Evolutionary conservation across 1,140 invertebrate species (phyloP).

Genomic region (Ceratitis capitata): DNA sequence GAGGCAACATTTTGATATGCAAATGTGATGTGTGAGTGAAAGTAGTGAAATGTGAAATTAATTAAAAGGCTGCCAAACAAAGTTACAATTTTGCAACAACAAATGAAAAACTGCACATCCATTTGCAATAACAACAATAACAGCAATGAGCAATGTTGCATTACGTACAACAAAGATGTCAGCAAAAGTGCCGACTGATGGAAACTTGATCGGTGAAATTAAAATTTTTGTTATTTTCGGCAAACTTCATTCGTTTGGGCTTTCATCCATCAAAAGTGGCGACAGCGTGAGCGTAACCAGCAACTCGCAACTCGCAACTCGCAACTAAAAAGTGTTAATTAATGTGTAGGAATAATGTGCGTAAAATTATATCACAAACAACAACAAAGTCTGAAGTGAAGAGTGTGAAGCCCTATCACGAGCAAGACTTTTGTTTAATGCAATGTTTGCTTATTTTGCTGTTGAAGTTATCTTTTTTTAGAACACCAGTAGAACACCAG

Average conservation of each 20-base stretch:
- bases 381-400: no score
- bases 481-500: no score
- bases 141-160: not conserved
- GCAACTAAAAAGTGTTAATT: not conserved
- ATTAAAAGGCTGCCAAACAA: slow-evolving; percentile 8
- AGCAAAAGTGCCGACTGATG: not conserved
- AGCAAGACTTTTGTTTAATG: no score
- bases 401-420: no score
- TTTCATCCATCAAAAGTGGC: not conserved
- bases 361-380: no score
- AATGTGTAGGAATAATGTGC: not conserved
- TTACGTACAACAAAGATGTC: not conserved
- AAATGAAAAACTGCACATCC: no score
- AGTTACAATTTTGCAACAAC: not conserved
- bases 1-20: no score
- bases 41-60: slow-evolving; percentile 7
- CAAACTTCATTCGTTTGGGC: not conserved
- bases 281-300: not conserved
- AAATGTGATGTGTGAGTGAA: not conserved
- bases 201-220: not conserved
- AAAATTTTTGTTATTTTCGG: not conserved
- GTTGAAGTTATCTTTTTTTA: no score
- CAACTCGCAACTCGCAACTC: no score
- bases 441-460: no score
- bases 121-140: not conserved